Conservation (phyloP, 2,888 invertebrate species). For the Perizoma affinitatum region DNA sequence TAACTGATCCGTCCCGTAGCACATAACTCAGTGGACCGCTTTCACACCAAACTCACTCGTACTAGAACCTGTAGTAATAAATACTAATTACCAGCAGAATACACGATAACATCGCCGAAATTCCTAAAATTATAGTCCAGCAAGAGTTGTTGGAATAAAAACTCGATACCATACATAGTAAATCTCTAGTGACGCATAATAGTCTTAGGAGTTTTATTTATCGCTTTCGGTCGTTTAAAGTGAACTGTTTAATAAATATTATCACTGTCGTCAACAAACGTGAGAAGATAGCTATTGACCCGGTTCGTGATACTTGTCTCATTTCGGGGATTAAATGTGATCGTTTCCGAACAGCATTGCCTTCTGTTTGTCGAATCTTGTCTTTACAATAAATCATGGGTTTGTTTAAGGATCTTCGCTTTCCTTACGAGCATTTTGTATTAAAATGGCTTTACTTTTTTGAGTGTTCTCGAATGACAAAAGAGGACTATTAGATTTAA, state of each 20-base stretch:
- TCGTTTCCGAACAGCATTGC: constrained; percentile 68
- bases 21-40: constrained; percentile 72
- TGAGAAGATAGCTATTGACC: constrained; percentile 82
- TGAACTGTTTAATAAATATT: constrained; percentile 83
- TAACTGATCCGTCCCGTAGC: constrained; percentile 68
- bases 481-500: constrained; percentile 61
- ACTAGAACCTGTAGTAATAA: constrained; percentile 71
- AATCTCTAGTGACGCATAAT: constrained; percentile 81
- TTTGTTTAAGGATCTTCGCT: constrained; percentile 60
- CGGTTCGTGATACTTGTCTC: constrained; percentile 82
- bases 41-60: constrained; percentile 67
- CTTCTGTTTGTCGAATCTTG: constrained; percentile 74
- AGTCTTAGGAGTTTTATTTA: constrained; percentile 77
- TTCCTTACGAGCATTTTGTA: constrained; percentile 60
- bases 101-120: constrained; percentile 78
- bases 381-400: constrained; percentile 71
- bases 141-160: constrained; percentile 58
- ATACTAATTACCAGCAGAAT: constrained; percentile 83
- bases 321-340: constrained; percentile 79
- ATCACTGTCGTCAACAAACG: constrained; percentile 83
- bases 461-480: constrained; percentile 76
- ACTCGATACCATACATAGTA: constrained; percentile 69
- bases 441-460: constrained; percentile 66
- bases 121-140: constrained; percentile 64
- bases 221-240: constrained; percentile 71